Conservation (phyloP, 2,797 vertebrate genomes). For the Garrulus glandarius region DNA sequence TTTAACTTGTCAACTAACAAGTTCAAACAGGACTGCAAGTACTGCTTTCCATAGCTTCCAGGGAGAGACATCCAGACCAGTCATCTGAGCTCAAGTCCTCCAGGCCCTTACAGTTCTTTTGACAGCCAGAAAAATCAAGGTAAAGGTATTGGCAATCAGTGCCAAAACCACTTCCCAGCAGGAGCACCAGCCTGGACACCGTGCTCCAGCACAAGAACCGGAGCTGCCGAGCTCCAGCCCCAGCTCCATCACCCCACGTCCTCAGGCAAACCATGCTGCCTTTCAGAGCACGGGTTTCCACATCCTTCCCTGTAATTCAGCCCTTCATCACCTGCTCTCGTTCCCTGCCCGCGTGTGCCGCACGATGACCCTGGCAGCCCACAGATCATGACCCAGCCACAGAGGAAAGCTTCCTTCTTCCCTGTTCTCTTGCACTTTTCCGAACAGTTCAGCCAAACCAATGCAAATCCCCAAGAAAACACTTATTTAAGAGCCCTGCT, state of each 20-base stretch:
- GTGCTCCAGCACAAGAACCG: accelerated
- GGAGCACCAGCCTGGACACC: not conserved
- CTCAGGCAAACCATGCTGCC: not conserved
- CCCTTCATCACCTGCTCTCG: not conserved
- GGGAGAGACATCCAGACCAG: not conserved
- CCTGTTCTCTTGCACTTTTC: not conserved
- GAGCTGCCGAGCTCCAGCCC: not conserved
- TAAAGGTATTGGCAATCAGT: not conserved
- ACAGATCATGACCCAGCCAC: accelerated
- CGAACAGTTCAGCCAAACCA: not conserved
- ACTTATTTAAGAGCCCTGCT: not conserved
- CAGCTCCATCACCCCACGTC: not conserved
- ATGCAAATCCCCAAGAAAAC: not conserved
- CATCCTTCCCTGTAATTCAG: not conserved
- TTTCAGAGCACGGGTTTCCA: not conserved
- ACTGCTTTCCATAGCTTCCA: conserved; percentile 37
- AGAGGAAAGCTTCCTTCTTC: not conserved
- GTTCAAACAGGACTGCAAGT: conserved; percentile 28
- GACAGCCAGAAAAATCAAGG: not conserved
- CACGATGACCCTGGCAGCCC: not conserved
- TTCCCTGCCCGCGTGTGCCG: not conserved
- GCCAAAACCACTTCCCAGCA: not conserved
- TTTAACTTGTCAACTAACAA: conserved; percentile 34
- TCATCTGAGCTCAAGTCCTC: not conserved
- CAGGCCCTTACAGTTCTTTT: not conserved